These are phyloP conservation scores for Calidris pygmaea DNA, from an alignment of 2,113 vertebrate species.

Conservation along the genomic window DNA sequence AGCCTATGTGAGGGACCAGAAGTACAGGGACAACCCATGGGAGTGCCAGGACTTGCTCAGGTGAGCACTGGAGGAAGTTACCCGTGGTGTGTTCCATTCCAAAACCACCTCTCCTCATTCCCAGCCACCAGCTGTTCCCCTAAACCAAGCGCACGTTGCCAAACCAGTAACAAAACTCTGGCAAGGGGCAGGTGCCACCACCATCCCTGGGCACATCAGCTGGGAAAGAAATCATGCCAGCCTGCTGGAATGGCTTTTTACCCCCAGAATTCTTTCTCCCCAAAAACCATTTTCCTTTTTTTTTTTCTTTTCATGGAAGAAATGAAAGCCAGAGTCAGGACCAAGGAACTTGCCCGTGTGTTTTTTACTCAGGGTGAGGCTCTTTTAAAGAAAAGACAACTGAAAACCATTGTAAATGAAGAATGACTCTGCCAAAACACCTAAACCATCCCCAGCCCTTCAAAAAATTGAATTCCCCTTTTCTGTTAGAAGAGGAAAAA, in stretches of 20 bases:
- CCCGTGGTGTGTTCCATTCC: not conserved
- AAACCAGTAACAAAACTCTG: not conserved
- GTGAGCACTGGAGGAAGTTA: rapidly evolving
- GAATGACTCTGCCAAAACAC: not conserved
- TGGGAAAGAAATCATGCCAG: not conserved
- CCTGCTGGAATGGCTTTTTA: not conserved
- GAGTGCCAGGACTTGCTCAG: not conserved
- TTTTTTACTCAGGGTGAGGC: not conserved
- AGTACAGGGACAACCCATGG: not conserved
- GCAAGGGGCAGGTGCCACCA: rapidly evolving
- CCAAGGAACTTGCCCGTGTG: not conserved
- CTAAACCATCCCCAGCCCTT: not conserved
- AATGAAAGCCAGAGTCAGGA: not conserved
- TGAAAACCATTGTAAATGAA: not conserved
- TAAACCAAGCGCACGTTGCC: rapidly evolving
- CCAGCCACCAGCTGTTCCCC: not conserved
- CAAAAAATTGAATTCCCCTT: not conserved
- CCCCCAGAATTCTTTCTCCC: not conserved
- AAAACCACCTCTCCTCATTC: not conserved
- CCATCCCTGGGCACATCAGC: not conserved
- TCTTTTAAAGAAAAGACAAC: not conserved
- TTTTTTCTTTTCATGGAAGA: not conserved
- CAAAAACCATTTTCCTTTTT: rapidly evolving
- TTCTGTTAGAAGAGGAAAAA: not conserved
- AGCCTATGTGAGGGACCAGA: rapidly evolving